phyloP scores from a whole-genome alignment of 2,797 vertebrate species.

The Enteromius anoplus region DNA sequence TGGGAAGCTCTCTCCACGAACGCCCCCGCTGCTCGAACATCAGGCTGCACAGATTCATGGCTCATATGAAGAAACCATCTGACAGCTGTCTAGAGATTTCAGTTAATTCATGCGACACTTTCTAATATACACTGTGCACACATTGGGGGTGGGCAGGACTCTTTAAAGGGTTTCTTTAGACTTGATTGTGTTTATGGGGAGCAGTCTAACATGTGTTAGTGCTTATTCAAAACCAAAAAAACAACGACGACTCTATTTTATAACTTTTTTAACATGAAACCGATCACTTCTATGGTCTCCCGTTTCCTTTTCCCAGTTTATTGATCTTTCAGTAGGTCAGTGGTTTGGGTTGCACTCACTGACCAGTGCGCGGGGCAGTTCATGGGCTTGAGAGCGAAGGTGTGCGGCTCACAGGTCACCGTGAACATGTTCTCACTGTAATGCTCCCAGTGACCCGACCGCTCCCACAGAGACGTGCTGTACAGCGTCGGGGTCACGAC shows the following conservation, averaged over 20 bases:
- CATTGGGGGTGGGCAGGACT: not conserved
- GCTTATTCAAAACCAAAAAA: too few species aligned
- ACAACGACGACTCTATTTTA: too few species aligned
- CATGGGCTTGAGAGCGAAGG: conserved; percentile 93
- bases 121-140: not conserved
- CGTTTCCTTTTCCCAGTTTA: too few species aligned
- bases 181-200: too few species aligned
- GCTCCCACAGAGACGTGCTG: conserved; percentile 87
- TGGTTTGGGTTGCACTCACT: conserved; percentile 55
- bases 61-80: not conserved
- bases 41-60: conserved; percentile 71
- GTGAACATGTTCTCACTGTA: conserved; percentile 91
- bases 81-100: not conserved
- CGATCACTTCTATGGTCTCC: too few species aligned
- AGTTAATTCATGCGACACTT: not conserved
- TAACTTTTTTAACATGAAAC: not conserved
- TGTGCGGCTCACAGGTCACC: conserved; percentile 76
- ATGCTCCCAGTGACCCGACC: conserved; percentile 95
- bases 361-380: conserved; percentile 96
- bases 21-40: conserved; percentile 91
- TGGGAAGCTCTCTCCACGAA: conserved; percentile 92
- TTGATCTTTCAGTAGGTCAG: not conserved
- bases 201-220: too few species aligned
- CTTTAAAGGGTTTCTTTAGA: too few species aligned
- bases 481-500: conserved; percentile 92